Evolutionary conservation across 1,140 invertebrate species (phyloP), one percentile per base, ranked within the genome.

Genomic region (Trichoplusia ni): DNA sequence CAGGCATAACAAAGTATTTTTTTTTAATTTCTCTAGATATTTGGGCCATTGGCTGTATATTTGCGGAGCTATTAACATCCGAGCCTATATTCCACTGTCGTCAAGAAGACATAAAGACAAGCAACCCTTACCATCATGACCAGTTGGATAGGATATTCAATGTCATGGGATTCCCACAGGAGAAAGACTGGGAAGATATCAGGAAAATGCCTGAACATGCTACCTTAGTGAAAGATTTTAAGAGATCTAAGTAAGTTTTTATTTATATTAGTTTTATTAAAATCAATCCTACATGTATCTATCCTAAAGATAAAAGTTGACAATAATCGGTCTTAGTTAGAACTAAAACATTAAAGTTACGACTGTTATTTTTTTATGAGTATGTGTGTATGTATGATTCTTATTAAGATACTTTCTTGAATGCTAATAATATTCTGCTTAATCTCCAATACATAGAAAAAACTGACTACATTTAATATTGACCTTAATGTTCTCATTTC

Each of bases 1-100:
- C n/a, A n/a, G n/a, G n/a, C n/a, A n/a, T n/a, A n/a, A n/a, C n/a
- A n/a, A n/a, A n/a, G n/a, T n/a, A 9, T 21, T 19, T 9, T 11
- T 11, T 35, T 54, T 13, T 33, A 42, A 35, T 21, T 23, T 2
- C 91, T 92, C 56, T 75, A 96, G 99, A 99, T 92, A 99, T 99
- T 72, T 99, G 99, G 99, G 99, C 99, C 0, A 99, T 99, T 89
- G 99, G 99, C 7, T 99, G 99, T 91, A 99, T 99, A 87, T 99
- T 99, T 93, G 98, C 98, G 8, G 98, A 99, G 86, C 87, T 99
- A 7, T 90, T 99, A 58, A 99, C 98, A 5, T 99, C 98, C 0
- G 99, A 99, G 91, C 99, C 99, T 14, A 99, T 99, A 85, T 99
- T 99, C 88, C 98, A 99, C 85, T 99, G 99, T 92, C 94, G 98